Evolutionary conservation across 2,797 vertebrate species (phyloP).

Genomic region (Coregonus suidteri): DNA sequence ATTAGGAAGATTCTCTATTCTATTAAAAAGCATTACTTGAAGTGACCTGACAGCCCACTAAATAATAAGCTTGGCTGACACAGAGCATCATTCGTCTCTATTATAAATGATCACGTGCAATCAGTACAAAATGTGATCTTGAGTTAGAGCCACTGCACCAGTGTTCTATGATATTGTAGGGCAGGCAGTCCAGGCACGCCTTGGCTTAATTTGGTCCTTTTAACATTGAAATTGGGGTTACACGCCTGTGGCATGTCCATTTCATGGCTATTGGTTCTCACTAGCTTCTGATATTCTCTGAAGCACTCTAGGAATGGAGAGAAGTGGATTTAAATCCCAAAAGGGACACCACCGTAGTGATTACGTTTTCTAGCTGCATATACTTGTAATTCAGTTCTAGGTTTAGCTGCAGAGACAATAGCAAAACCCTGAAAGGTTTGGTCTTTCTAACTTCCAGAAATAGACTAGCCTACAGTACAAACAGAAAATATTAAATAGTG

Average conservation of each 20-base stretch:
- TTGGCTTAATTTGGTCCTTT: conserved; percentile 48
- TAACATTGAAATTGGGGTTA: conserved; percentile 46
- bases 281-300: conserved; percentile 18
- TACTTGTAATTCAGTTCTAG: conserved; percentile 11
- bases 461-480: not conserved
- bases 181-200: conserved; percentile 25
- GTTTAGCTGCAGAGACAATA: conserved; percentile 11
- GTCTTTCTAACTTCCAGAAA: not conserved
- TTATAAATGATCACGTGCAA: conserved; percentile 33
- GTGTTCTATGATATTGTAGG: conserved; percentile 28
- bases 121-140: conserved; percentile 42
- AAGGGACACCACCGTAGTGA: conserved; percentile 4
- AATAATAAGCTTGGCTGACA: conserved; percentile 28
- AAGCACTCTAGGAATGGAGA: conserved; percentile 5
- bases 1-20: conserved; percentile 16
- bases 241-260: conserved; percentile 32
- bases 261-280: conserved; percentile 41
- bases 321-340: conserved; percentile 27
- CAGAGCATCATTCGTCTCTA: conserved; percentile 44
- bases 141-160: conserved; percentile 20
- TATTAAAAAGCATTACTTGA: conserved; percentile 11
- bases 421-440: not conserved
- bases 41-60: conserved; percentile 27
- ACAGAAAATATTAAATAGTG: not conserved
- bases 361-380: conserved; percentile 10